Evolutionary conservation across 2,113 vertebrate species (phyloP), one percentile per base, ranked within the genome.

Genomic region (Heterocephalus glaber): DNA sequence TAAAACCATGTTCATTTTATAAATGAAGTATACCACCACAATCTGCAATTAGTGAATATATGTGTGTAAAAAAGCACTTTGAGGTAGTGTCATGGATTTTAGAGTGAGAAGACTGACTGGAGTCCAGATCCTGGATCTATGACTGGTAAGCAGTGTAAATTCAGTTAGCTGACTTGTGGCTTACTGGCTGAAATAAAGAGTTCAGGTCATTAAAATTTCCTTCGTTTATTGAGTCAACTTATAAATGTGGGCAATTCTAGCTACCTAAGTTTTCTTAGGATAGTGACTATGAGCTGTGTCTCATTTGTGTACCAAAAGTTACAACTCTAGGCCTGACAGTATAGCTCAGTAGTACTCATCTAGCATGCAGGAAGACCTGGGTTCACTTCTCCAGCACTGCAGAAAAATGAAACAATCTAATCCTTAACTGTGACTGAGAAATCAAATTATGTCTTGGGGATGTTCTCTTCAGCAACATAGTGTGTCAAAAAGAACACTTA

Each of bases 141-240:
- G 60, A 7, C 65, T 49, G 30, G 58, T 44, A n/a, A 14, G 24
- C 3, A 26, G 33, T 5, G 33, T 70, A 58, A 30, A 47, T 65
- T 80, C 44, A 33, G 41, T 54, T 52, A 52, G 66, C n/a, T 80
- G 49, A 41, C 61, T 3, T 70, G 72, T 66, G 65, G 80, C 30
- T 85, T 30, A 60, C 30, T 76, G 65, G 83, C 44, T 85, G 44
- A 30, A 13, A 22, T 58, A 95, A 93, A 97, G 88, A 28, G 82
- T 61, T 92, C 83, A 97, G 26, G 92, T 97, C 94, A 97, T 98
- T 97, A 60, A 93, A 96, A 92, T 95, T 96, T 94, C 72, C 81
- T 0, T 2, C 74, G 65, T 97, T 47, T 0, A 0, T 77, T 72
- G 38, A 85, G 44, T 49, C 58, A 80, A 66, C 72, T 56, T 72